Conservation (phyloP, 2,888 invertebrate species). For the Mesoligia furuncula region DNA sequence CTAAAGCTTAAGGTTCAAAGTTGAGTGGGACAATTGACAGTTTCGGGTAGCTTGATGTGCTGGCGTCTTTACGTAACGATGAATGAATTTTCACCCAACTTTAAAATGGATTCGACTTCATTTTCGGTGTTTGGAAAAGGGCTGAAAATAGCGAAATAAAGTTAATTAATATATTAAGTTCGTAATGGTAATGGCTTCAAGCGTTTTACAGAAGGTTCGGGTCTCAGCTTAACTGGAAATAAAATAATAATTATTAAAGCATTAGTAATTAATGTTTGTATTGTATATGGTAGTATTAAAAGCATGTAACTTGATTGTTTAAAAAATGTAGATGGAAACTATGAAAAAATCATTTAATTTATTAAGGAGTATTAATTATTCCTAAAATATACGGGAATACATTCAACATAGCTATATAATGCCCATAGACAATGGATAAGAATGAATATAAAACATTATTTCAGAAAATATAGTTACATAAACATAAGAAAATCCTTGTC, state of each 20-base stretch:
- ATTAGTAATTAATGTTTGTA: not conserved
- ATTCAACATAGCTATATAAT: not conserved
- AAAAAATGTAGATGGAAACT: not conserved
- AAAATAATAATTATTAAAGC: conserved; percentile 25
- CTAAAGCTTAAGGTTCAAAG: no score
- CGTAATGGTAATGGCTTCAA: conserved; percentile 1
- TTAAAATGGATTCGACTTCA: not conserved
- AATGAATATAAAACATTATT: not conserved
- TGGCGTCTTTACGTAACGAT: not conserved
- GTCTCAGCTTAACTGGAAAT: conserved; percentile 34
- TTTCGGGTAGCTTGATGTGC: no score
- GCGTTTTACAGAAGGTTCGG: conserved; percentile 12
- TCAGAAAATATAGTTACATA: not conserved
- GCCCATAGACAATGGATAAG: not conserved
- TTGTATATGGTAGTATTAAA: not conserved
- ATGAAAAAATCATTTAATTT: not conserved
- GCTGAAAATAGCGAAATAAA: conserved; percentile 7
- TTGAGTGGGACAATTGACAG: no score
- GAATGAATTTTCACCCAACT: conserved; percentile 9
- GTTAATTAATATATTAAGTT: not conserved
- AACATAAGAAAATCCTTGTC: not conserved
- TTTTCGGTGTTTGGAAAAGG: not conserved
- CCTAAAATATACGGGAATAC: not conserved
- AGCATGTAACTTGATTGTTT: not conserved
- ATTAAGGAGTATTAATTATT: not conserved